Base-by-base conservation (phyloP, 2,797 vertebrate species). In the Apogon hyalosoma region DNA sequence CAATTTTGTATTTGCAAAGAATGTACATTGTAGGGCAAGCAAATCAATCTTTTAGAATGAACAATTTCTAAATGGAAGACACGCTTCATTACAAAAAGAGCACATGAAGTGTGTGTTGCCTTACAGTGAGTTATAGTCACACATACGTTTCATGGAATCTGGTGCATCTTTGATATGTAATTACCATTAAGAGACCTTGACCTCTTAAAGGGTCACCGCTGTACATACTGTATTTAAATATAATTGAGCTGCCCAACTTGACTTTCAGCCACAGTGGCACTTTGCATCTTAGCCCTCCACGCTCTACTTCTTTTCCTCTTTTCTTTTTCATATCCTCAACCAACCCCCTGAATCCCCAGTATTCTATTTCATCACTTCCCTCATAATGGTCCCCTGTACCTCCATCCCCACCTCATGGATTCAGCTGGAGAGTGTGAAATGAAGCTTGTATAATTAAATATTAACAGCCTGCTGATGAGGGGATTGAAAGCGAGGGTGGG, bases 381-480 rank as follows among this genome's bases (percentile, higher is more conserved):
- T 53, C 72, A 58, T 45, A 69, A 62, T 76, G 65, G 79, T 71
- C 74, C 75, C 75, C 57, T 43, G 42, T 63, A 76, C 70, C 73
- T 70, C 72, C 69, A 64, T 79, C 80, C 69, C 46, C 74, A 84
- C 69, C 83, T 78, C 74, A 63, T 45, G 66, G 80, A 71, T 87
- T 81, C 75, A 81, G 74, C 77, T 70, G 71, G 75, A 79, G 75
- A 84, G 87, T 80, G 79, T 76, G 84, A 88, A 86, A 84, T 87
- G 76, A 84, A 90, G 84, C 87, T 87, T 88, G 89, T 92, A 86
- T 88, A 90, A 91, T 94, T 85, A 92, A 94, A 92, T 94, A 92
- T 93, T 91, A 92, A 94, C 85, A 80, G 81, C 50, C 78, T 84
- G 84, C 88, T 90, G 91, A 92, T 92, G 88, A 89, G 89, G 78